Conservation (phyloP, 2,113 vertebrate species). For the Pseudois nayaur region DNA sequence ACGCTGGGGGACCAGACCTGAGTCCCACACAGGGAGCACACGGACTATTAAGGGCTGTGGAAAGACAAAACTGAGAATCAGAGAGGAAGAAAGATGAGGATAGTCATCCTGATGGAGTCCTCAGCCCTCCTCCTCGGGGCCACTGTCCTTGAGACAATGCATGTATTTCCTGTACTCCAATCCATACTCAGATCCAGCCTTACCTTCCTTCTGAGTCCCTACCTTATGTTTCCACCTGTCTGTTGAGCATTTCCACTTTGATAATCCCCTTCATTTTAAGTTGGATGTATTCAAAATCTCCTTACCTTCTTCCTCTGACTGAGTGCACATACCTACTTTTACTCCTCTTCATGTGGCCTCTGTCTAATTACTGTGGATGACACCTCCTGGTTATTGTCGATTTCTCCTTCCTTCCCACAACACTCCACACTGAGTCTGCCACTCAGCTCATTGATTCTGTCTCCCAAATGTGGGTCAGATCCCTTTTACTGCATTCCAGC, state of each 20-base stretch:
- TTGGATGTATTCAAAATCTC: neutral
- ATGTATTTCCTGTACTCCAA: neutral
- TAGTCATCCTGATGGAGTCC: neutral
- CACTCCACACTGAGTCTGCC: neutral
- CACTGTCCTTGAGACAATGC: neutral
- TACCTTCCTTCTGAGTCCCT: neutral
- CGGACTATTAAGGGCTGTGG: neutral
- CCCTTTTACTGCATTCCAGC: neutral
- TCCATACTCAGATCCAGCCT: neutral
- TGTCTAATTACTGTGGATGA: accelerated
- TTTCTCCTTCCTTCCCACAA: neutral
- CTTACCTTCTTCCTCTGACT: neutral
- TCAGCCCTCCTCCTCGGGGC: neutral
- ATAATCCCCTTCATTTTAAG: neutral
- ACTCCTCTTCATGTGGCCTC: accelerated
- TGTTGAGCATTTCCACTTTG: neutral
- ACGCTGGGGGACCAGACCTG: neutral
- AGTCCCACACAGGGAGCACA: neutral
- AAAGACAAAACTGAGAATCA: neutral
- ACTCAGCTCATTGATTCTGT: neutral
- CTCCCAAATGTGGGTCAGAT: neutral
- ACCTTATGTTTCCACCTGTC: neutral
- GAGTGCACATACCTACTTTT: neutral
- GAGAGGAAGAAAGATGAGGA: neutral
- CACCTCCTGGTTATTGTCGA: neutral